Evolutionary conservation across 2,797 vertebrate species (phyloP), one percentile per base, ranked within the genome.

Genomic region (Arrhamphus sclerolepis): DNA sequence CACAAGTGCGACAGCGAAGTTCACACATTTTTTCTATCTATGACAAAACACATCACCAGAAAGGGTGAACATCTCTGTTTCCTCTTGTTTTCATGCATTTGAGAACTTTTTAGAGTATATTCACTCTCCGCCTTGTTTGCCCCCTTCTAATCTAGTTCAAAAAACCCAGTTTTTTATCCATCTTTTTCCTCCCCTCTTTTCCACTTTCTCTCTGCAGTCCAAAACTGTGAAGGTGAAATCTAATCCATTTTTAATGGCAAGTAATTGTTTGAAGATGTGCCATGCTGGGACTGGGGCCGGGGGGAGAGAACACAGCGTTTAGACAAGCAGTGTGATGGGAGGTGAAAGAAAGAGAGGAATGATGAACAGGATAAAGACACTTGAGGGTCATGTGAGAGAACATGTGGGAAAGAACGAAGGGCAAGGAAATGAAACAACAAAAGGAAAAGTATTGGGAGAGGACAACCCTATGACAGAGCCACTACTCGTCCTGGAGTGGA

Each of bases 161-260:
- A 50, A 5, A 42, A 18, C 17, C 17, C 34, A 21, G 16, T 9
- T 24, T 14, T 26, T 44, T 31, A 31, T 38, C 6, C 19, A 31
- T 43, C 38, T 20, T 0, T n/a, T 69, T 18, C 48, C 58, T 24
- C 52, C 19, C 46, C 22, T 66, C 40, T 28, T 54, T 62, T 49
- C 39, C 41, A 40, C 48, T 60, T 48, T 69, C 53, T 41, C 62
- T 67, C 73, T 51, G 62, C 55, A 67, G 68, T 56, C 70, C 18
- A 41, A 71, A 41, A 71, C 83, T 80, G 80, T 77, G 85, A 89
- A 86, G 85, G 84, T 87, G 87, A 87, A 90, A 85, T 81, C 75
- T 60, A 88, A 90, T 88, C 70, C 58, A 80, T 83, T 84, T 89
- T 89, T 85, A 87, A 90, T 83, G 68, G 62, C 62, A 70, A 80